These are phyloP conservation scores for Montipora capitata DNA, from an alignment of 92 coral and sea anemone genomes.

Conservation along the genomic window DNA sequence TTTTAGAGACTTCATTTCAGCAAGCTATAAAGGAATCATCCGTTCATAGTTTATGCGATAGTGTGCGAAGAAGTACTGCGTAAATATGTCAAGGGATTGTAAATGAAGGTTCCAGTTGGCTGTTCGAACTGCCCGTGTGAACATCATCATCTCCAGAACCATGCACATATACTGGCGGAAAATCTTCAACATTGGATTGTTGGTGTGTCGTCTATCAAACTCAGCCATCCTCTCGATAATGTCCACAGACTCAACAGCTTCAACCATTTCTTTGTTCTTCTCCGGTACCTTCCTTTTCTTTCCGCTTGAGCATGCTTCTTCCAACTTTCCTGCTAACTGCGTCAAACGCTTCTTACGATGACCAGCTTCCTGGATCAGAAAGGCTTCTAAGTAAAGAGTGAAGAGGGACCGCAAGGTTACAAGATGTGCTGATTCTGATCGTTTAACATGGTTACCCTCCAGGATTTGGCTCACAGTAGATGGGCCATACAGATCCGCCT, in stretches of 20 bases:
- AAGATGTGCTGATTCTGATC: conserved; percentile 67
- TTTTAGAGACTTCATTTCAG: conserved; percentile 61
- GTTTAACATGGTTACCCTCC: conserved; percentile 22
- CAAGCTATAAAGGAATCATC: conserved; percentile 74
- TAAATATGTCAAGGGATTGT: conserved; percentile 49
- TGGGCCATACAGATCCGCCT: conserved; percentile 67
- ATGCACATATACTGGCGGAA: conserved; percentile 68
- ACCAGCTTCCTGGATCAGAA: conserved; percentile 13
- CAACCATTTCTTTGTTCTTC: conserved; percentile 35
- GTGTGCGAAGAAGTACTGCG: conserved; percentile 63
- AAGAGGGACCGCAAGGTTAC: conserved; percentile 15
- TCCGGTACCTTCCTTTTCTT: conserved; percentile 36
- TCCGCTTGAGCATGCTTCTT: conserved; percentile 43
- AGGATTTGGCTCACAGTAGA: conserved; percentile 68
- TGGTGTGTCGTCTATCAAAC: conserved; percentile 42
- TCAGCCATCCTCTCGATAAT: conserved; percentile 55
- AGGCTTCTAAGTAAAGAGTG: conserved; percentile 43
- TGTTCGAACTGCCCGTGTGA: conserved; percentile 59
- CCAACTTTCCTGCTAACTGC: conserved; percentile 42
- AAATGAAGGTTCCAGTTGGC: conserved; percentile 59
- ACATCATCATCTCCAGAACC: conserved; percentile 67
- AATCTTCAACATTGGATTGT: conserved; percentile 52
- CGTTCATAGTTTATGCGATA: conserved; percentile 69
- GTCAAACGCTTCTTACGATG: conserved; percentile 6
- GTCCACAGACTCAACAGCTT: conserved; percentile 50